Evolutionary conservation across 2,113 vertebrate genomes (phyloP).

Genomic region (Strix aluco): DNA sequence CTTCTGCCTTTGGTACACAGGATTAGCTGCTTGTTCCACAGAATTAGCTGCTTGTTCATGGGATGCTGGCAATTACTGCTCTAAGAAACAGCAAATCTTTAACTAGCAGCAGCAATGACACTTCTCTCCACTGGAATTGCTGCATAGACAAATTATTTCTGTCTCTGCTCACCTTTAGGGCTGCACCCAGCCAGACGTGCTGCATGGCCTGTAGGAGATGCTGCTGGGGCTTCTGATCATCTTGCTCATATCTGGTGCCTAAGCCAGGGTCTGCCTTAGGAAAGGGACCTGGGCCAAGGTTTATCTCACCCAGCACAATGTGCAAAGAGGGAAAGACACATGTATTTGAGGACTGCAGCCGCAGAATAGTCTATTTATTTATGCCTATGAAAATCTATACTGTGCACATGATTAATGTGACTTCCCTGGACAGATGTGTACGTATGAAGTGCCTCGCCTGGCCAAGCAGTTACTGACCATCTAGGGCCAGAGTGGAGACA

Average conservation of each 20-base stretch:
- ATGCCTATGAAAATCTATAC: not conserved
- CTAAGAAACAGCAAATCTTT: not conserved
- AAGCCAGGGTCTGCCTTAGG: not conserved
- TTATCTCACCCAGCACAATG: not conserved
- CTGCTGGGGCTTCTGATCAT: not conserved
- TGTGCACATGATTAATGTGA: not conserved
- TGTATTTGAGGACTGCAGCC: not conserved
- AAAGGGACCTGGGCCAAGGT: not conserved
- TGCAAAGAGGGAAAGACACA: not conserved
- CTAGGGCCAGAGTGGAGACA: not conserved
- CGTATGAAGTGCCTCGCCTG: fast-evolving
- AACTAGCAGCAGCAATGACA: not conserved
- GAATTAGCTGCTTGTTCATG: not conserved
- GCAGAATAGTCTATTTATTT: not conserved
- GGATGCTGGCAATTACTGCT: not conserved
- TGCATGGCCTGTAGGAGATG: fast-evolving
- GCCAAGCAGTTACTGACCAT: not conserved
- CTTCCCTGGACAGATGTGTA: not conserved
- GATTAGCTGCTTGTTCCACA: not conserved
- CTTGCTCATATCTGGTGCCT: not conserved
- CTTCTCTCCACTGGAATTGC: not conserved
- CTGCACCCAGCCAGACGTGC: not conserved
- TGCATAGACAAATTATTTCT: not conserved
- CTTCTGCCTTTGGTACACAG: not conserved
- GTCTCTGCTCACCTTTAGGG: not conserved